Conservation (phyloP, 2,113 vertebrate genomes). For the Corythoichthys haematopterus region DNA sequence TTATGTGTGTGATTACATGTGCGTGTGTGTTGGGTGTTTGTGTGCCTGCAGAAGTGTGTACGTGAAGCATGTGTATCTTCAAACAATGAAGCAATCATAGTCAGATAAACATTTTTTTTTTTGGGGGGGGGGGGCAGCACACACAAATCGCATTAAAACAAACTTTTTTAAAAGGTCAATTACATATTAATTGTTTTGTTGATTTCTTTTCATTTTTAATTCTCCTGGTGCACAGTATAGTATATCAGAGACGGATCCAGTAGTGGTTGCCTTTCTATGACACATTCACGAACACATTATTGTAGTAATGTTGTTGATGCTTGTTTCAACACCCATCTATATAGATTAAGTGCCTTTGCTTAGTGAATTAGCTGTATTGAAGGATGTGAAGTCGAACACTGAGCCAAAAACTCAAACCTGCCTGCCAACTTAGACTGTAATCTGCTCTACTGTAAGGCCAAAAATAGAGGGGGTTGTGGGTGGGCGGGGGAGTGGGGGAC, state of each 20-base stretch:
- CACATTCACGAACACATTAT: constrained; percentile 31
- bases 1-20: constrained; percentile 38
- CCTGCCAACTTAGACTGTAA: constrained; percentile 20
- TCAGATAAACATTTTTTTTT: constrained; percentile 38
- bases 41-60: constrained; percentile 27
- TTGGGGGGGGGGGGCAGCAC: too few relatives aligned
- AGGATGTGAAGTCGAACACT: constrained; percentile 16
- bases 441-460: constrained; percentile 6
- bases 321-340: constrained; percentile 20
- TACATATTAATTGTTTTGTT: neutral
- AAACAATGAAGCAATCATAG: constrained; percentile 46
- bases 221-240: neutral
- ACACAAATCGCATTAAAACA: neutral
- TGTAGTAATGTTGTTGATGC: constrained; percentile 26
- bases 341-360: constrained; percentile 25
- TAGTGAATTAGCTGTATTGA: constrained; percentile 17
- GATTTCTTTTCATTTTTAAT: neutral
- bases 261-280: constrained; percentile 14
- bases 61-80: constrained; percentile 56
- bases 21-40: constrained; percentile 42
- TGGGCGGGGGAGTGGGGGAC: too few relatives aligned
- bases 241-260: constrained; percentile 11
- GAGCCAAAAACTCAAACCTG: constrained; percentile 13
- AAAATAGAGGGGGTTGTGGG: too few relatives aligned
- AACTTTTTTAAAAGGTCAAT: neutral